Base-by-base conservation (phyloP, 2,888 invertebrate species). In the Myathropa florea region DNA sequence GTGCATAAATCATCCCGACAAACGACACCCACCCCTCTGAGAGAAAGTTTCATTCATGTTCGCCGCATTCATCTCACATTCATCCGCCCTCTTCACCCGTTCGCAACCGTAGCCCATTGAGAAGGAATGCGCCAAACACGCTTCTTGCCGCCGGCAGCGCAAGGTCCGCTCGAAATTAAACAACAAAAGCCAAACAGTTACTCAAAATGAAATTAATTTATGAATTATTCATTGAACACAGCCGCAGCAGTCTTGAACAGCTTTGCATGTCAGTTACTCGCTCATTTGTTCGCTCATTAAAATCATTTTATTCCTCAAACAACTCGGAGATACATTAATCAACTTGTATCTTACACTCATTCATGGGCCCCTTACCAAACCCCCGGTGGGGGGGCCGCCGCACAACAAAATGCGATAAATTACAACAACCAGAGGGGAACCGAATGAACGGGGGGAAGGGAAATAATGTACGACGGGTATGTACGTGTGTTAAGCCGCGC, bases 281-380 rank as follows among this genome's bases (percentile, higher is more conserved):
- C 83, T 86, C 83, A 86, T 86, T 86, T 86, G 86, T 86, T 75
- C 46, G 86, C 83, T 83, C 86, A 83, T 86, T 86, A 86, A 86
- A 86, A 83, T 83, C 70, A 83, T 86, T 86, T 86, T 70, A 83
- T 86, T 83, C 73, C 65, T 86, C 68, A 83, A 86, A 71, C 70
- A 86, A 79, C 86, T 83, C 75, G 79, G 65, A 78, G 70, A 86
- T 86, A 78, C 83, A 86, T 86, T 86, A 86, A 86, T 86, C 86
- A 83, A 86, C 60, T 83, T 83, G 86, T 79, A 83, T 83, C 68
- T 70, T 78, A 55, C 77, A 64, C 59, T 71, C 72, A 57, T 81
- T 67, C 18, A 39, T 73, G 36, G 46, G 46, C 3, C 33, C 72
- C 61, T 0, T 33, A 12, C 33, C 33, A 12, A 33, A 12, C 46